These are phyloP conservation scores for Scolopax mira DNA, from an alignment of 2,113 vertebrate genomes.

Conservation along the genomic window DNA sequence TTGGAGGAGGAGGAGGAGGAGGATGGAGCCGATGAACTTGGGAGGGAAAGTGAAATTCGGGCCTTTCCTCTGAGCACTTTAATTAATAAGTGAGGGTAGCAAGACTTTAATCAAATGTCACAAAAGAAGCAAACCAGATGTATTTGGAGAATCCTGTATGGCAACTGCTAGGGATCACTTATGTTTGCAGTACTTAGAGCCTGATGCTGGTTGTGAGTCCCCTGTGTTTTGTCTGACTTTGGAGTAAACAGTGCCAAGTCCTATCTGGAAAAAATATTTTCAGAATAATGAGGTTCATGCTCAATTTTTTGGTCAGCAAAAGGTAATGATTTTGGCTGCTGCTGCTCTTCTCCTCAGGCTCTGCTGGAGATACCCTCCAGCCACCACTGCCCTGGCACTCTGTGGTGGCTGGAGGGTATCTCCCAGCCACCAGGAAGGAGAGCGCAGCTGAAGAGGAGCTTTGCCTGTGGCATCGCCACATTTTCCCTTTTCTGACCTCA, in stretches of 20 bases:
- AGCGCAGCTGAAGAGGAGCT: neutral
- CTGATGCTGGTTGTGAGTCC: neutral
- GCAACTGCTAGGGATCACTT: neutral
- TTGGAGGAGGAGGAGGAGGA: conserved; percentile 49
- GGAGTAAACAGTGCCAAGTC: neutral
- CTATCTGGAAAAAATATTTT: neutral
- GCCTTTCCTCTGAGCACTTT: conserved; percentile 38
- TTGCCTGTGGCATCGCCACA: neutral
- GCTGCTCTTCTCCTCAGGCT: neutral
- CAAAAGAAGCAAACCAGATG: conserved; percentile 6
- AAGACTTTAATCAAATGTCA: conserved; percentile 57
- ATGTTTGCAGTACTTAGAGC: neutral
- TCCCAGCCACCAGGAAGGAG: neutral
- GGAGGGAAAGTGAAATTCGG: conserved; percentile 51
- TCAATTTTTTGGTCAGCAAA: neutral
- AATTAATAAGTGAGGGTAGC: conserved; percentile 46
- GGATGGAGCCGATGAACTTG: conserved; percentile 57
- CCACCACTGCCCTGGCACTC: accelerated
- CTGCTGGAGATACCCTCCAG: neutral
- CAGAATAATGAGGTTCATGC: neutral
- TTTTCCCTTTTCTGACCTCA: neutral
- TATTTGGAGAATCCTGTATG: neutral
- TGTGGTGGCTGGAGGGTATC: too few relatives aligned
- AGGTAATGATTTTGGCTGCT: neutral
- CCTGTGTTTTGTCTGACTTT: conserved; percentile 19